Evolutionary conservation across 2,888 invertebrate genomes (phyloP).

Genomic region (Blera fallax): DNA sequence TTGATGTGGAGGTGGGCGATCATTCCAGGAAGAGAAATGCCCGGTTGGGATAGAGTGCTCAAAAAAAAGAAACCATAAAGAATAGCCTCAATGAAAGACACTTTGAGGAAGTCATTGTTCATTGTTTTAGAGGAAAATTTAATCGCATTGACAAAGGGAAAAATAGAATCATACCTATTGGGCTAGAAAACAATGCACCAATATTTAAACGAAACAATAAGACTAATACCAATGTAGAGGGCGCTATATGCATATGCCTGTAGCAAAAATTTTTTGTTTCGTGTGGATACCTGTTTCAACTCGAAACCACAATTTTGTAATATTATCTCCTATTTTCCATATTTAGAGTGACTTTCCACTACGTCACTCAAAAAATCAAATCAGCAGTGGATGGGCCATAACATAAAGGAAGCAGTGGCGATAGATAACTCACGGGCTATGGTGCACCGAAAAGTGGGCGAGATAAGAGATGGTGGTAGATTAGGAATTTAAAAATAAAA

Average conservation of each 20-base stretch:
- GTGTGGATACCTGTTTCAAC: neutral
- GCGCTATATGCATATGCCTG: neutral
- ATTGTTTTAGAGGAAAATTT: constrained; percentile 45
- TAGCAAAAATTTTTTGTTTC: neutral
- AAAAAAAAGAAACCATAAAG: constrained; percentile 41
- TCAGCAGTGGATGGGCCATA: neutral
- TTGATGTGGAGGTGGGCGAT: constrained; percentile 65
- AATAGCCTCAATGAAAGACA: constrained; percentile 55
- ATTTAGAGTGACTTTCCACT: neutral
- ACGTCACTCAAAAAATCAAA: neutral
- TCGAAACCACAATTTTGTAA: neutral
- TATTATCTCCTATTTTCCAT: neutral
- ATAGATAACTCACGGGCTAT: too few species aligned
- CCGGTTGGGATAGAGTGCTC: constrained; percentile 53
- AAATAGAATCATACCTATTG: neutral
- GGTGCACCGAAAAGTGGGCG: too few species aligned
- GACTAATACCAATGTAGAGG: neutral
- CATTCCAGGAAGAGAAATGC: constrained; percentile 71
- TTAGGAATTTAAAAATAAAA: too few species aligned
- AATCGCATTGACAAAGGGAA: neutral
- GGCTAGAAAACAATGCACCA: neutral
- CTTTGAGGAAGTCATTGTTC: constrained; percentile 59
- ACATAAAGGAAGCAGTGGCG: neutral
- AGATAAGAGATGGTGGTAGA: too few species aligned
- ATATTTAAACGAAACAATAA: neutral